Base-by-base conservation (phyloP, 2,888 invertebrate genomes). In the Clitarchus hookeri region DNA sequence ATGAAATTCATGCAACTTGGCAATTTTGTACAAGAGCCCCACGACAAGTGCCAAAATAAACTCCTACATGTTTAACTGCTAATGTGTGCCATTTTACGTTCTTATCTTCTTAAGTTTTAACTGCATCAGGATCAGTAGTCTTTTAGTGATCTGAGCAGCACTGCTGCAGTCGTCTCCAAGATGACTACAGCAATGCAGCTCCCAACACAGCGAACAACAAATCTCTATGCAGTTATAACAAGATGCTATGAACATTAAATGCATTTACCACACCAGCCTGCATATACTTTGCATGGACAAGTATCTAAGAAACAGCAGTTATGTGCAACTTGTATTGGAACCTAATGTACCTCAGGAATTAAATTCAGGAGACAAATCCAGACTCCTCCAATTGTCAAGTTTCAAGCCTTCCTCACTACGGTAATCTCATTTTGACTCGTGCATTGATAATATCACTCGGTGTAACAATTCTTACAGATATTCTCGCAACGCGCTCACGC, bases 361-460 rank as follows among this genome's bases (percentile, higher is more conserved):
- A 65, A 19, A n/a, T 19, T n/a, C 65, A 65, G 65, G 65, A 65
- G 65, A 65, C 65, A 65, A 65, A 65, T 65, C 65, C 65, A 65
- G 65, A 65, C 65, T 65, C 65, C 65, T 65, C 65, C 16, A 65
- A 65, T 23, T 65, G 65, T 65, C 65, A 65, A 65, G 65, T 65
- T 65, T n/a, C 1, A 65, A 19, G 65, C 65, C 65, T 65, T n/a
- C n/a, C 23, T 65, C n/a, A 23, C 65, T 65, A n/a, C 65, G 11
- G 65, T 65, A 65, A 65, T 65, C 65, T 65, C 65, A 65, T 65
- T 19, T 65, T 23, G 16, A 65, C 19, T 65, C 16, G 8, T 65
- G 65, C 65, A 65, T 65, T 19, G 65, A 65, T 65, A 65, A 65
- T 65, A 65, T 65, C 65, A 65, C 11, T 65, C 16, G 3, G 65